Conservation (phyloP, 2,888 invertebrate species). For the Odontocolon sp. region DNA sequence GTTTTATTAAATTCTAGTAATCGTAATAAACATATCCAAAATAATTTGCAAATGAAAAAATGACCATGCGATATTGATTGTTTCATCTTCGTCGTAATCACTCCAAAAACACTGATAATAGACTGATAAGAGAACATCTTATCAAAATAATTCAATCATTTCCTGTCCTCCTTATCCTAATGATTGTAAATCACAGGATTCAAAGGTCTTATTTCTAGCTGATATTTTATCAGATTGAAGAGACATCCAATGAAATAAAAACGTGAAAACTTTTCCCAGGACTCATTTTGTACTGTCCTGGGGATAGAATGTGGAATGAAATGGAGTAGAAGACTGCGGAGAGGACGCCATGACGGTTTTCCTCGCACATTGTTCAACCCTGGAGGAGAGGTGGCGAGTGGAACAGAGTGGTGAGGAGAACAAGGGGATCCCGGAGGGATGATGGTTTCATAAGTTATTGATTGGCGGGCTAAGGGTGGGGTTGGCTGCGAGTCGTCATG, state of each 20-base stretch:
- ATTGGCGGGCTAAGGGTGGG: conserved; percentile 73
- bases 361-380: conserved; percentile 33
- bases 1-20: too few species aligned
- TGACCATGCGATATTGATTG: too few species aligned
- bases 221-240: too few species aligned
- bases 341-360: conserved; percentile 46
- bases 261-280: not conserved
- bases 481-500: conserved; percentile 70
- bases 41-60: too few species aligned
- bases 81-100: too few species aligned
- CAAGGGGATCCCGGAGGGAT: conserved; percentile 64
- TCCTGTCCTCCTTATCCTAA: not conserved
- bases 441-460: conserved; percentile 80
- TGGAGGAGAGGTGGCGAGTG: not conserved
- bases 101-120: too few species aligned
- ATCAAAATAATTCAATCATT: not conserved
- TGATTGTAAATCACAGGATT: not conserved
- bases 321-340: conserved; percentile 25
- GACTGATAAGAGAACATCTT: not conserved
- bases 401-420: conserved; percentile 18
- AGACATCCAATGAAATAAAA: not conserved
- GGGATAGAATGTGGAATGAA: not conserved
- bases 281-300: not conserved
- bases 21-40: too few species aligned
- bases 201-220: not conserved